phyloP scores from a whole-genome alignment of 1,140 invertebrate species.

The Leptopilina clavipes region DNA sequence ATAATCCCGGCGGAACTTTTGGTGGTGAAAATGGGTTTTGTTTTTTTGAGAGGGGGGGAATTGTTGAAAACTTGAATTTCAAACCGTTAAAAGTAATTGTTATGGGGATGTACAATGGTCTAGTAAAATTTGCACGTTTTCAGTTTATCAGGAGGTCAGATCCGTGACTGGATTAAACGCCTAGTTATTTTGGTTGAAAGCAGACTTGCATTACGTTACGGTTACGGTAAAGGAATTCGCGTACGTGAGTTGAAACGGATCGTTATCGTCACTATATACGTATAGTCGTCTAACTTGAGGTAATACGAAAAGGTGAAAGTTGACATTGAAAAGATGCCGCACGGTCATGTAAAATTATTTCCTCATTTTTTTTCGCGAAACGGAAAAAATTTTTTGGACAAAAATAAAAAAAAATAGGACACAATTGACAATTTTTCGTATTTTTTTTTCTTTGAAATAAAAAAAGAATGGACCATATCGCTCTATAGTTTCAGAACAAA shows the following conservation, averaged over 20 bases:
- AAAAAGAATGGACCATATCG: too few species aligned
- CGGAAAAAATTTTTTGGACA: too few species aligned
- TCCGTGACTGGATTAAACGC: constrained; percentile 43
- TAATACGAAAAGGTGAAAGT: constrained; percentile 33
- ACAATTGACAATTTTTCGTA: too few species aligned
- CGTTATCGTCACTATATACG: constrained; percentile 1
- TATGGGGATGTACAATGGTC: constrained; percentile 19
- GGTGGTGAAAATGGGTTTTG: constrained; percentile 37
- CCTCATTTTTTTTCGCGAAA: too few species aligned
- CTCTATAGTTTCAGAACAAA: background rate
- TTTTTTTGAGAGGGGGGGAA: constrained; percentile 40
- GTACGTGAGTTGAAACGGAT: constrained; percentile 37
- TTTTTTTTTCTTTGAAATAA: too few species aligned
- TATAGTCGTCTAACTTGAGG: constrained; percentile 19
- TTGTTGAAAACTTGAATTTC: constrained; percentile 41
- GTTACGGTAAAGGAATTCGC: constrained; percentile 44
- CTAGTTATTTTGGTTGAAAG: constrained; percentile 45
- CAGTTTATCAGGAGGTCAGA: constrained; percentile 38
- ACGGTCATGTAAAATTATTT: constrained; percentile 33
- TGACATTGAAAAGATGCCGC: constrained; percentile 40
- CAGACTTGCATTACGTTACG: constrained; percentile 42
- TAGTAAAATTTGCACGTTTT: constrained; percentile 29
- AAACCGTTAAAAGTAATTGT: constrained; percentile 33
- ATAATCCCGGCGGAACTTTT: too few species aligned
- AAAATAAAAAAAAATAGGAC: too few species aligned